Evolutionary conservation across 2,888 invertebrate genomes (phyloP).

Genomic region (Argyresthia albistria): DNA sequence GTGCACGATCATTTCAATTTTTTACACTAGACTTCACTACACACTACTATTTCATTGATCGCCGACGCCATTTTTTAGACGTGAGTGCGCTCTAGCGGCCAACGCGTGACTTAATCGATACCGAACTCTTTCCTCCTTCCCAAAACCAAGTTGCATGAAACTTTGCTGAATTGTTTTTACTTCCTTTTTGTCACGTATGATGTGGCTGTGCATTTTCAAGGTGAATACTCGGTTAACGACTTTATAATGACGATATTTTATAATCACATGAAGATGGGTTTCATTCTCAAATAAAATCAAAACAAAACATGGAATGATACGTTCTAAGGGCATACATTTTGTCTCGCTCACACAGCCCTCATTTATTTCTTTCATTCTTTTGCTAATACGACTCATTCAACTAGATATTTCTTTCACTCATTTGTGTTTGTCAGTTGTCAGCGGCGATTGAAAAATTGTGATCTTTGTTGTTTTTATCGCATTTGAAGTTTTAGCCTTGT

Average conservation of each 20-base stretch:
- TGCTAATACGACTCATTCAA: neutral
- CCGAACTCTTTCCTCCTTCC: conserved; percentile 11
- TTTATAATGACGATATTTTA: no score
- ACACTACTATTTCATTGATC: conserved; percentile 83
- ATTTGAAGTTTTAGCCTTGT: no score
- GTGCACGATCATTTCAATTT: conserved; percentile 49
- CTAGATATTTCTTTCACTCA: neutral
- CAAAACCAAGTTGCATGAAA: neutral
- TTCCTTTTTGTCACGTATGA: no score
- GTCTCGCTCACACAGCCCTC: neutral
- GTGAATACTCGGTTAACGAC: no score
- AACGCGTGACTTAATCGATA: conserved; percentile 48
- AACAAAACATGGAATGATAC: neutral
- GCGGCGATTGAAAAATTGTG: neutral
- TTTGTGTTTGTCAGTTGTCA: neutral
- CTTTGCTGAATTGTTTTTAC: no score
- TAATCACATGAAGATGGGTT: no score
- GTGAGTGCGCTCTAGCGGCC: conserved; percentile 64
- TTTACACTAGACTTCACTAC: conserved; percentile 66
- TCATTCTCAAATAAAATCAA: neutral
- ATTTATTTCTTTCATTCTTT: neutral
- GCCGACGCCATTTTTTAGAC: conserved; percentile 80
- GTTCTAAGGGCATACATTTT: neutral
- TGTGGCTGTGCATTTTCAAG: no score
- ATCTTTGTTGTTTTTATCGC: neutral